Evolutionary conservation across 1,140 invertebrate species (phyloP).

Genomic region (Drosophila miranda): DNA sequence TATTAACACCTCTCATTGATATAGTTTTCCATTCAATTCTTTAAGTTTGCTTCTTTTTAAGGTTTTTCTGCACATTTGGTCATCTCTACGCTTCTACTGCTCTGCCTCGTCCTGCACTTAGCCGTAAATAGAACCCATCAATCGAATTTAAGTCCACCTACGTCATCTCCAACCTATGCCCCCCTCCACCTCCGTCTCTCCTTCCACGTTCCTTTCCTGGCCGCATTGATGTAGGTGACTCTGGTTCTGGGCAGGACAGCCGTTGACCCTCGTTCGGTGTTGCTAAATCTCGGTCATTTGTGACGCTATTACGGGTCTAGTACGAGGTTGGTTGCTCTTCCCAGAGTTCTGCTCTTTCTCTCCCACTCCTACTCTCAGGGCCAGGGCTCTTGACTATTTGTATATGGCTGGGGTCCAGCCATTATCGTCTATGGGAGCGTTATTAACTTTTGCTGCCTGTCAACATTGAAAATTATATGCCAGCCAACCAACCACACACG

Average conservation of each 20-base stretch:
- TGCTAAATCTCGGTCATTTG: conserved; percentile 74
- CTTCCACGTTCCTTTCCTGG: not conserved
- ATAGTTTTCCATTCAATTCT: too few relatives aligned
- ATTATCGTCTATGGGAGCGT: conserved; percentile 73
- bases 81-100: too few relatives aligned
- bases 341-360: too few relatives aligned
- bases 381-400: conserved; percentile 29
- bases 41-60: not conserved
- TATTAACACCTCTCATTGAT: too few relatives aligned
- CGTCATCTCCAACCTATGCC: conserved; percentile 13
- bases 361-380: not conserved
- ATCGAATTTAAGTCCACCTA: conserved; percentile 68
- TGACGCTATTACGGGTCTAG: conserved; percentile 59
- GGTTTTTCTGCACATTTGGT: not conserved
- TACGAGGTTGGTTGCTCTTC: conserved; percentile 13
- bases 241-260: conserved; percentile 44
- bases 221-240: conserved; percentile 44
- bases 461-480: conserved; percentile 77
- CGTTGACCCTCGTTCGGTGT: conserved; percentile 33
- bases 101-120: conserved; percentile 29
- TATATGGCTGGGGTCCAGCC: conserved; percentile 37
- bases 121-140: conserved; percentile 66
- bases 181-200: conserved; percentile 1
- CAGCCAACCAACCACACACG: not conserved
- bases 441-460: conserved; percentile 78